Evolutionary conservation across 2,797 vertebrate species (phyloP).

Genomic region (Notamacropus eugenii): DNA sequence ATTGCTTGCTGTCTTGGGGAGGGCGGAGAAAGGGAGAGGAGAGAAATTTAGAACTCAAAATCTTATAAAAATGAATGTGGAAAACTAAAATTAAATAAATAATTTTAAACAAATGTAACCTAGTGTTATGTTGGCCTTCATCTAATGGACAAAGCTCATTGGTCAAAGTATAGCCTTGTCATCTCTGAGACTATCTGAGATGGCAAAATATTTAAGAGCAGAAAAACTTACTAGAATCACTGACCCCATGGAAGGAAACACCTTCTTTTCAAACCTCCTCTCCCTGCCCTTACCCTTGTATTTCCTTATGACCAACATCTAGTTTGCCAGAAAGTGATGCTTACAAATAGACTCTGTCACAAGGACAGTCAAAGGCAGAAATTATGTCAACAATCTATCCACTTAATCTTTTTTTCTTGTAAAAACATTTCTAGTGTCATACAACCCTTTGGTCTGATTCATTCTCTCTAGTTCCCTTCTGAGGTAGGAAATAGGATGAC

Average conservation of each 20-base stretch:
- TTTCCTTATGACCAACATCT: neutral
- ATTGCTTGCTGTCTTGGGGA: too few relatives aligned
- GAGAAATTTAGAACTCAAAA: too few relatives aligned
- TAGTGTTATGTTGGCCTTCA: neutral
- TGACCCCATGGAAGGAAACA: neutral
- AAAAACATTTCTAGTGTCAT: constrained; percentile 49
- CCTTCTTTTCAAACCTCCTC: neutral
- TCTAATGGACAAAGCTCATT: neutral
- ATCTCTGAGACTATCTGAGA: neutral
- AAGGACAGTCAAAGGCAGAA: constrained; percentile 38
- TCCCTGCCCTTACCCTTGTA: too few relatives aligned
- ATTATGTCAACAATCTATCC: constrained; percentile 60
- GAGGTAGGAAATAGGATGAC: neutral
- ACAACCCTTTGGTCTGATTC: constrained; percentile 59
- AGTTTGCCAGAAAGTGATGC: constrained; percentile 35
- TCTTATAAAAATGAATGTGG: too few relatives aligned
- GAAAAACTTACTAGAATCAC: constrained; percentile 23
- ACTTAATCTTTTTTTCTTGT: constrained; percentile 55
- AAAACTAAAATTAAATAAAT: too few relatives aligned
- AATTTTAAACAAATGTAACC: too few relatives aligned
- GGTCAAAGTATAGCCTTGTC: neutral
- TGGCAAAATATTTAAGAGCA: neutral
- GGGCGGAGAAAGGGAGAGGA: too few relatives aligned
- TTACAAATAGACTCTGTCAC: neutral
- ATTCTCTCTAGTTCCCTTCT: neutral